Percentiles rank a stretch among this genome's conserved stretches.
phyloP scores from a whole-genome alignment of 2,888 invertebrate species.

The Aphidius colemani region DNA sequence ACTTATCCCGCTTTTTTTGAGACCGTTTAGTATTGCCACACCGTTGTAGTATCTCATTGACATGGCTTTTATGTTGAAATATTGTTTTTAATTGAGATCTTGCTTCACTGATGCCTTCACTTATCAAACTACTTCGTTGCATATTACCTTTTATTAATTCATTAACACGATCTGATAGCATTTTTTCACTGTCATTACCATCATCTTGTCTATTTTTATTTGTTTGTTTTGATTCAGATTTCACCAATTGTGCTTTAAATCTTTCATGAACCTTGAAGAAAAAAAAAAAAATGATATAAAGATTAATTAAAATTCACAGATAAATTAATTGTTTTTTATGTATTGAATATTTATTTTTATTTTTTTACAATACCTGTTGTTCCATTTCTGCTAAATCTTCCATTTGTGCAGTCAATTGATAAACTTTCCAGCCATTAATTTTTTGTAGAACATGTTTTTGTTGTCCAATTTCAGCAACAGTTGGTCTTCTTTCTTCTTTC shows the following conservation, averaged over 20 bases:
- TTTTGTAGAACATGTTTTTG: constrained; percentile 85
- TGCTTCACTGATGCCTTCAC: constrained; percentile 89
- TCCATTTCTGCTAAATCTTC: constrained; percentile 75
- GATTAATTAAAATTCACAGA: neutral
- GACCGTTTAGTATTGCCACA: constrained; percentile 86
- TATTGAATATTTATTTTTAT: neutral
- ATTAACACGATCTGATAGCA: constrained; percentile 38
- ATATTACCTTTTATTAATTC: constrained; percentile 80
- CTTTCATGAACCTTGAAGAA: constrained; percentile 53
- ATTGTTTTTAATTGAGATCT: constrained; percentile 86
- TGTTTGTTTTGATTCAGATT: constrained; percentile 52
- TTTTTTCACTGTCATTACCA: constrained; percentile 46
- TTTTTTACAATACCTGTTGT: constrained; percentile 46
- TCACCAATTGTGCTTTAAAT: constrained; percentile 52
- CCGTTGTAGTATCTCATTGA: constrained; percentile 86
- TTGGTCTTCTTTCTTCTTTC: constrained; percentile 83
- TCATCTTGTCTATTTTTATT: constrained; percentile 50
- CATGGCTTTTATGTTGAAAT: constrained; percentile 87
- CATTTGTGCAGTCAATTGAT: constrained; percentile 90
- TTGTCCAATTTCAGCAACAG: constrained; percentile 86
- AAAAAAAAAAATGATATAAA: neutral
- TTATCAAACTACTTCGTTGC: constrained; percentile 90
- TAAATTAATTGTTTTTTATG: constrained; percentile 6
- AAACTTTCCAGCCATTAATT: constrained; percentile 93
- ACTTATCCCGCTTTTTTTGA: constrained; percentile 87